Evolutionary conservation across 2,888 invertebrate species (phyloP).

Genomic region (Therioaphis trifolii): DNA sequence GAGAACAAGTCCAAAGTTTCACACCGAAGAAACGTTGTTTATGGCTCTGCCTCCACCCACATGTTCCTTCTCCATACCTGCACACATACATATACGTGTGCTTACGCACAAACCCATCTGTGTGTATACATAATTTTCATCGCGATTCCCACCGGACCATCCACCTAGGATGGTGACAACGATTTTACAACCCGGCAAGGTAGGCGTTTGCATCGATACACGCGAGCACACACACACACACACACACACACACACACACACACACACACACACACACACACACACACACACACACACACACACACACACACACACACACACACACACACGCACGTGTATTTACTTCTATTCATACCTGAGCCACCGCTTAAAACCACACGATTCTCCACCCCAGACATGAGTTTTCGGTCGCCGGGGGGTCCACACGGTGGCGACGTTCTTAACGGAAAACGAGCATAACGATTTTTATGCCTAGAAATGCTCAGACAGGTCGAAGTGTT

Average conservation of each 20-base stretch:
- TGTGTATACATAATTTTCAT: slow-evolving; percentile 53
- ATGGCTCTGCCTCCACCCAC: slow-evolving; percentile 26
- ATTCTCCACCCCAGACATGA: not conserved
- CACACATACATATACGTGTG: not conserved
- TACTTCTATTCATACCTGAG: not conserved
- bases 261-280: too few species aligned
- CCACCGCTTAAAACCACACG: slow-evolving; percentile 7
- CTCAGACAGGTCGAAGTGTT: too few species aligned
- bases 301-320: too few species aligned
- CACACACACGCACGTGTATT: too few species aligned
- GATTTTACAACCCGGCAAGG: slow-evolving; percentile 41
- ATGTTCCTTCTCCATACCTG: not conserved
- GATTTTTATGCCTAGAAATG: too few species aligned
- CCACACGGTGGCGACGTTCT: too few species aligned
- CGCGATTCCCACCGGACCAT: slow-evolving; percentile 50
- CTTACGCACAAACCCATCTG: not conserved
- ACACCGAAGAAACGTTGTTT: slow-evolving; percentile 48
- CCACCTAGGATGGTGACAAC: slow-evolving; percentile 34
- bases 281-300: too few species aligned
- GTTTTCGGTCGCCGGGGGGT: too few species aligned
- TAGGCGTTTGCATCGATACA: too few species aligned
- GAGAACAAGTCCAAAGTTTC: slow-evolving; percentile 47
- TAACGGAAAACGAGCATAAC: too few species aligned
- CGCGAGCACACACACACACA: too few species aligned
- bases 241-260: too few species aligned